Conservation (phyloP, 2,888 invertebrate genomes). For the Achlya flavicornis region DNA sequence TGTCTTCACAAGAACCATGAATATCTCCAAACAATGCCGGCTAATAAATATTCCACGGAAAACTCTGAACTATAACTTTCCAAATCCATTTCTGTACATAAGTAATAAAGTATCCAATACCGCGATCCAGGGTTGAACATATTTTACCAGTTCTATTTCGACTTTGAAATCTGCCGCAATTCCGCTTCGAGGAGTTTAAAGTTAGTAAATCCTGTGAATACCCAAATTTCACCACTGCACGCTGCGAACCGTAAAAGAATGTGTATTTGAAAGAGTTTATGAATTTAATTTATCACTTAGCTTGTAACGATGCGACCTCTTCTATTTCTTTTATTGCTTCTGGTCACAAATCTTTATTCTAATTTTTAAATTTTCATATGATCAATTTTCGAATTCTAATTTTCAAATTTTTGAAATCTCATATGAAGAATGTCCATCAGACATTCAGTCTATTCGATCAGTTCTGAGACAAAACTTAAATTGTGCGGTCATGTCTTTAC, state of each 20-base stretch:
- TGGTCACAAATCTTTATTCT: too few relatives aligned
- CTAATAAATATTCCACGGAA: neutral
- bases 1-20: neutral
- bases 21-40: neutral
- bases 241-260: neutral
- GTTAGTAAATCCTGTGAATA: neutral
- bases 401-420: too few relatives aligned
- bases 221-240: neutral
- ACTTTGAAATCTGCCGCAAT: neutral
- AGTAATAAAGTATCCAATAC: constrained; percentile 4
- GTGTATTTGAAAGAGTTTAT: neutral
- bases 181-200: neutral
- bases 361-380: too few relatives aligned
- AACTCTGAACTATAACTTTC: neutral
- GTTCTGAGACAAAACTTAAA: too few relatives aligned
- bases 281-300: neutral
- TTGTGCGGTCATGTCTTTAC: too few relatives aligned
- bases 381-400: too few relatives aligned
- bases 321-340: too few relatives aligned
- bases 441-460: too few relatives aligned
- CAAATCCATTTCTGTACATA: constrained; percentile 7
- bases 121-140: neutral
- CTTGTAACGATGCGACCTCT: too few relatives aligned
- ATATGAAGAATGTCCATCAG: too few relatives aligned
- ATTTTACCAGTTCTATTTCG: neutral